Evolutionary conservation across 2,888 invertebrate species (phyloP).

Genomic region (Cheilosia pagana): DNA sequence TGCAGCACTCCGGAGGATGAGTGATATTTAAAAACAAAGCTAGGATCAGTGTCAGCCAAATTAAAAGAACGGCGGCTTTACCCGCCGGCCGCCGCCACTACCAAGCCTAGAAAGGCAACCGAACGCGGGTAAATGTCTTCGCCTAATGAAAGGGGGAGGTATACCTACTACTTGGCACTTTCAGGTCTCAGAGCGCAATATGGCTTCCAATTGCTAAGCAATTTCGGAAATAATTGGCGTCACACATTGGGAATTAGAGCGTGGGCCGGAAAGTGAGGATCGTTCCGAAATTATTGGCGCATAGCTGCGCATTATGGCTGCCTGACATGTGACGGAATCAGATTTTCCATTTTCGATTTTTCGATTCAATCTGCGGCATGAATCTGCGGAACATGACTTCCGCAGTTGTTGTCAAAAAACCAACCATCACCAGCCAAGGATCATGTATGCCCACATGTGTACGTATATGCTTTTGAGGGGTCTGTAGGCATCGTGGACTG

Average conservation of each 20-base stretch:
- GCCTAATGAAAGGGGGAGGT: slow-evolving; percentile 13
- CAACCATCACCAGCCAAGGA: slow-evolving; percentile 42
- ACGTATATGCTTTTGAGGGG: background rate
- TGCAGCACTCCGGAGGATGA: slow-evolving; percentile 65
- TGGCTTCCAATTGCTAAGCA: slow-evolving; percentile 65
- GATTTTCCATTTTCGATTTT: slow-evolving; percentile 61
- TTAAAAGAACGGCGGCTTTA: slow-evolving; percentile 54
- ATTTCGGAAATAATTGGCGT: slow-evolving; percentile 75
- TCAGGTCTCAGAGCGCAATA: background rate
- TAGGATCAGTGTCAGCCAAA: slow-evolving; percentile 74
- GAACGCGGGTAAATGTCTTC: slow-evolving; percentile 18
- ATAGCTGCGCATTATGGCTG: slow-evolving; percentile 72
- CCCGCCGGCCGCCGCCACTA: background rate
- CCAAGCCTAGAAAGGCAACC: slow-evolving; percentile 20
- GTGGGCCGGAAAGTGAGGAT: slow-evolving; percentile 70
- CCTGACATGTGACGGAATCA: slow-evolving; percentile 73
- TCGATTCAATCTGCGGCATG: slow-evolving; percentile 73
- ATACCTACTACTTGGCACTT: background rate
- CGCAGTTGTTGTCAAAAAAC: slow-evolving; percentile 68
- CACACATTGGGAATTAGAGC: slow-evolving; percentile 75
- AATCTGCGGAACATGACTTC: slow-evolving; percentile 74
- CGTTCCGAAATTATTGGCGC: slow-evolving; percentile 71
- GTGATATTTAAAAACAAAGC: slow-evolving; percentile 74
- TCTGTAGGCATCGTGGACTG: slow-evolving; percentile 38
- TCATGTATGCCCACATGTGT: background rate